Evolutionary conservation across 2,113 vertebrate species (phyloP), one percentile per base, ranked within the genome.

Genomic region (Formicarius rufipectus): DNA sequence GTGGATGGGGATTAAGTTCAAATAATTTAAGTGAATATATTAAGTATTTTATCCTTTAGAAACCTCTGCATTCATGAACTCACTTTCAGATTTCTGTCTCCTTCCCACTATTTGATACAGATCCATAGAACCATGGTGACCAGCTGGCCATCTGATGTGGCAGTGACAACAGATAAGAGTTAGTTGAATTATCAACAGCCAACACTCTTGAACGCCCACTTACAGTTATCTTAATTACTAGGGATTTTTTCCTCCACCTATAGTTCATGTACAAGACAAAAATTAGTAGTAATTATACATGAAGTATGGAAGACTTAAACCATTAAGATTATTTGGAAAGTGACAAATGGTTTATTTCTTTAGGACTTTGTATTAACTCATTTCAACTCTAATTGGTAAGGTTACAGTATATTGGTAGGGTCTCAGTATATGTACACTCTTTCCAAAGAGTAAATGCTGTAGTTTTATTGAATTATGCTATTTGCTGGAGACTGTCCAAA

Each of bases 281-380:
- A 95, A 95, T 52, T 39, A 77, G 55, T 47, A 87, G 37, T 71
- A 91, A 94, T 88, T 90, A 93, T 18, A 80, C 9, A 8, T 55
- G 44, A 53, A 76, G 55, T 71, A 89, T 74, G 39, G 50, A 93
- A 94, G 75, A 83, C 14, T 93, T 95, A 76, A 20, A 91, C 50
- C 42, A 90, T 80, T 77, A 88, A 69, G 27, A 85, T 59, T 17
- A 90, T 77, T 50, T 74, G 45, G 50, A 63, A 97, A 90, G 79
- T 86, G 90, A 93, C 93, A 94, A 67, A 90, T 74, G 78, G 63
- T 80, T 93, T 69, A 91, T 91, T 84, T 74, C 71, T 74, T 91
- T 76, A 92, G 91, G 82, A 86, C 63, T 77, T 85, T 52, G 39
- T 59, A 83, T 75, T 80, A 92, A 74, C 68, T 94, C 81, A 60